Base-by-base conservation (phyloP, 2,113 vertebrate species). In the Bujurquina vittata region DNA sequence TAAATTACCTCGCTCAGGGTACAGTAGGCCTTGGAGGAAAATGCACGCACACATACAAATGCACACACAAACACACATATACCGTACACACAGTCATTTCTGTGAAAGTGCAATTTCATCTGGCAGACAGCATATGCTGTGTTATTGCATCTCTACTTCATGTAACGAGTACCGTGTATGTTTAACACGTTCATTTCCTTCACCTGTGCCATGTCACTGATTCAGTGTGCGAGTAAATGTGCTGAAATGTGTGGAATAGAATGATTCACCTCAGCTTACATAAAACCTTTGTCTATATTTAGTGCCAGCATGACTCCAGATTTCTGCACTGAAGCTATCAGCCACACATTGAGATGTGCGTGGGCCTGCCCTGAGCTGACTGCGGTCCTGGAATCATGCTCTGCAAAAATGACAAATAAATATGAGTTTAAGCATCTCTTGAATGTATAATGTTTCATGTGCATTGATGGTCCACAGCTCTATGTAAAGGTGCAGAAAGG, bases 241-340 rank as follows among this genome's bases (percentile, higher is more conserved):
- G 63, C 74, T 76, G 90, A 92, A 92, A 93, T 87, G 89, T 92
- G 93, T 86, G 86, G 89, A 94, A 89, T 83, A 40, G 88, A 94
- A 89, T 96, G 94, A 96, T 95, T 96, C 95, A 95, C 93, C 93
- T 93, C 88, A 79, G 91, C 94, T 96, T 96, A 95, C 93, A 95
- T 96, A 96, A 96, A 96, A 92, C 91, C 90, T 77, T 84, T 87
- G 91, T 95, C 95, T 96, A 96, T 94, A 95, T 96, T 94, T 96
- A 96, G 95, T 89, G 76, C 80, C 84, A 89, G 89, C 94, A 94
- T 95, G 95, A 95, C 95, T 95, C 91, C 91, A 92, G 92, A 95
- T 93, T 95, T 93, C 91, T 93, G 91, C 94, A 93, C 91, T 58
- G 90, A 87, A 93, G 93, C 93, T 89, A 95, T 95, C 93, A 93